phyloP scores from a whole-genome alignment of 2,113 vertebrate genomes.

The Vulpes lagopus region DNA sequence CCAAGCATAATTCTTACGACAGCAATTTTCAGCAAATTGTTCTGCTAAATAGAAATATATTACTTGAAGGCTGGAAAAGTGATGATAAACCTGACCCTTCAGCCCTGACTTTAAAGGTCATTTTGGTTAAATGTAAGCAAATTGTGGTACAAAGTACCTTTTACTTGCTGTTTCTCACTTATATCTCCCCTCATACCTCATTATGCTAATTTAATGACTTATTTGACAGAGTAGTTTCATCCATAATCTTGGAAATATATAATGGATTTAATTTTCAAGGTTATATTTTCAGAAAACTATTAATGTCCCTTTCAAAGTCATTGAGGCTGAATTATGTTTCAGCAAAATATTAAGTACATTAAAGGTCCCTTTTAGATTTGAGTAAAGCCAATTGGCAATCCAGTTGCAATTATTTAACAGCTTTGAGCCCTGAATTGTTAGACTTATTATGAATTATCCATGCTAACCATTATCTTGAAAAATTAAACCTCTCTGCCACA shows the following conservation, averaged over 20 bases:
- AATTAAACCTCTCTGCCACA: conserved; percentile 68
- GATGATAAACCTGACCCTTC: conserved; percentile 83
- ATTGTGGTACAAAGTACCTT: conserved; percentile 74
- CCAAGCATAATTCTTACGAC: conserved; percentile 68
- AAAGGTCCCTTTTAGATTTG: conserved; percentile 67
- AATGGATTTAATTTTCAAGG: conserved; percentile 83
- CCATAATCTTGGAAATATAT: conserved; percentile 76
- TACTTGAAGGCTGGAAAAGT: conserved; percentile 74
- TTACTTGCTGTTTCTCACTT: conserved; percentile 69
- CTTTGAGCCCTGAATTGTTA: conserved; percentile 61
- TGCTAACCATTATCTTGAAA: conserved; percentile 66
- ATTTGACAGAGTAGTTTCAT: conserved; percentile 79
- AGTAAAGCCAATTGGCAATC: conserved; percentile 65
- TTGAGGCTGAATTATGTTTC: conserved; percentile 82
- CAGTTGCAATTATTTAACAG: conserved; percentile 69
- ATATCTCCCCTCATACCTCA: conserved; percentile 20
- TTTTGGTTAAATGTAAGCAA: conserved; percentile 82
- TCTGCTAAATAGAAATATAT: conserved; percentile 84
- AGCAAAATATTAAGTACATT: conserved; percentile 76
- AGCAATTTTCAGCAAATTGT: conserved; percentile 82
- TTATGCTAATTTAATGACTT: conserved; percentile 77
- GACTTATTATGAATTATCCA: conserved; percentile 77
- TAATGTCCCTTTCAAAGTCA: conserved; percentile 79
- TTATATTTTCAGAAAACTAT: conserved; percentile 77
- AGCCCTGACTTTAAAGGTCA: conserved; percentile 82